phyloP scores from a whole-genome alignment of 2,113 vertebrate species.

The Caranx ignobilis region DNA sequence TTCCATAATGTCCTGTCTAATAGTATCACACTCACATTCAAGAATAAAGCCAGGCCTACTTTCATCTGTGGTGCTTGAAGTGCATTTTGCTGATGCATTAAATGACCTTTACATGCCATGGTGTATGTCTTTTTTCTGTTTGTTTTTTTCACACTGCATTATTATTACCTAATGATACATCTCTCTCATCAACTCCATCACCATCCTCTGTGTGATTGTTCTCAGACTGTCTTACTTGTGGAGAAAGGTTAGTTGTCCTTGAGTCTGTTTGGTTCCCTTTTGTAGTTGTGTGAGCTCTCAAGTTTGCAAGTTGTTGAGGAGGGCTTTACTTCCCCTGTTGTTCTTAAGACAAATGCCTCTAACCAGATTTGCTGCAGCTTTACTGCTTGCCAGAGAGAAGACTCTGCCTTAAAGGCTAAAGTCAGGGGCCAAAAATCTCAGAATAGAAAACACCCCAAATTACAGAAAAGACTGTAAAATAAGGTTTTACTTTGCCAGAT shows the following conservation, averaged over 20 bases:
- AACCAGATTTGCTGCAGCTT: not conserved
- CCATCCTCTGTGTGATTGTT: not conserved
- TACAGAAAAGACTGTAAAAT: not conserved
- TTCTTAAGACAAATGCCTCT: not conserved
- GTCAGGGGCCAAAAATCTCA: not conserved
- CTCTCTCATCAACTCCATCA: not conserved
- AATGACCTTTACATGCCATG: not conserved
- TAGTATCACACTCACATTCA: too few relatives aligned
- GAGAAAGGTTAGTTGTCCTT: too few relatives aligned
- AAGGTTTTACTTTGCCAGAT: not conserved
- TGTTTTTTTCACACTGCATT: not conserved
- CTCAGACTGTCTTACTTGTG: too few relatives aligned
- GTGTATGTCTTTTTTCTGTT: too few relatives aligned
- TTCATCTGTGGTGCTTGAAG: not conserved
- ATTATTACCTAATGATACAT: not conserved
- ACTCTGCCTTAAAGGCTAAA: not conserved
- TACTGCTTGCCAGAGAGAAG: not conserved
- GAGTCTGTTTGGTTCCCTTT: not conserved
- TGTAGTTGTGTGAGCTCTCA: not conserved
- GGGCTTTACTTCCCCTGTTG: not conserved
- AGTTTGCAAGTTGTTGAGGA: not conserved
- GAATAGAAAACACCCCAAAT: not conserved
- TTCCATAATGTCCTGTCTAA: not conserved
- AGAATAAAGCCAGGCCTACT: not conserved
- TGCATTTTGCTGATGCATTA: not conserved